Evolutionary conservation across 2,888 invertebrate species (phyloP), one percentile per base, ranked within the genome.

Genomic region (Dolichomitus sp.): DNA sequence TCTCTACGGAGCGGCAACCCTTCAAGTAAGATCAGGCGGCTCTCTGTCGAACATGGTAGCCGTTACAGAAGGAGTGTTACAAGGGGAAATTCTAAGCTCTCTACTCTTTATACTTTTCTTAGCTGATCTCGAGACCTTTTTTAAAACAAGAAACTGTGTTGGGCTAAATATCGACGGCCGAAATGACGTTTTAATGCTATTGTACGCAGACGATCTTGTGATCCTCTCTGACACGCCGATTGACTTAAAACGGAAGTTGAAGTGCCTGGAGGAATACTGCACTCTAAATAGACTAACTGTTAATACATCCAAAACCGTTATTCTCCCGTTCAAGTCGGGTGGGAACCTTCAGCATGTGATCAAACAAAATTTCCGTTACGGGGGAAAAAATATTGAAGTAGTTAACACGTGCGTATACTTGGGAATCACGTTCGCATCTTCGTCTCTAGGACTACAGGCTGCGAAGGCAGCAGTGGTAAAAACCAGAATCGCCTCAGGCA

Each of bases 141-240:
- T 73, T 14, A 42, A 61, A 14, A 17, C 23, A n/a, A 59, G 33
- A 42, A 50, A 63, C 6, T 30, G 30, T 12, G n/a, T 6, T 23
- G 73, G 73, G 33, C 27, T 61, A 17, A 50, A 73, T 11, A 61
- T 73, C 5, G 48, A 73, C 50, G 73, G 27, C 23, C 12, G 12
- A 14, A 27, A 23, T 14, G 45, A 72, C 27, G 42, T 17, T 9
- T 19, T 45, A 30, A 30, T 61, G 45, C 61, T 73, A 1, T 59
- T 73, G 33, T 73, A 57, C 40, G 61, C 61, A 2, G 61, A 61
- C 37, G 73, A 73, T 40, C 42, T 73, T 12, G 57, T 73, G 30
- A 45, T 73, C 9, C 33, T 73, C 5, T 19, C 45, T 17, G n/a
- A 42, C 37, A 27, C 33, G 45, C 17, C 45, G 7, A 17, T 61